Evolutionary conservation across 1,140 invertebrate species (phyloP).

Genomic region (Cheumatopsyche charites): DNA sequence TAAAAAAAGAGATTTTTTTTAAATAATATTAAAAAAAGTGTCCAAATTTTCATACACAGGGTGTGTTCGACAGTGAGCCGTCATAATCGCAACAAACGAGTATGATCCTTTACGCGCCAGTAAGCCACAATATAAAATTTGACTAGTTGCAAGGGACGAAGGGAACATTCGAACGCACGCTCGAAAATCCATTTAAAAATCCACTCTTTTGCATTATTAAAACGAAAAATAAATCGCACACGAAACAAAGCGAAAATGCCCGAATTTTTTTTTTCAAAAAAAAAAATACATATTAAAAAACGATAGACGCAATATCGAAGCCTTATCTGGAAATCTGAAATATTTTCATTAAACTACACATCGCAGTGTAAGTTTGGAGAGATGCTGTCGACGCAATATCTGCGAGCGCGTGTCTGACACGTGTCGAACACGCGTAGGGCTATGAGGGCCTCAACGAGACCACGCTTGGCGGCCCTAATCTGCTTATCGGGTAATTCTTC

Average conservation of each 20-base stretch:
- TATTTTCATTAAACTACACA: not conserved
- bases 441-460: slow-evolving; percentile 4
- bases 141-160: slow-evolving; percentile 35
- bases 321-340: not conserved
- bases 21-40: too few relatives aligned
- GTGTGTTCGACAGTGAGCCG: slow-evolving; percentile 35
- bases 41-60: slow-evolving; percentile 19
- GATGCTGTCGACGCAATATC: slow-evolving; percentile 41
- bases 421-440: slow-evolving; percentile 31
- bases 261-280: too few relatives aligned
- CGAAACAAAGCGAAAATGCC: not conserved
- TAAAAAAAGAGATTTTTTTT: too few relatives aligned
- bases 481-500: slow-evolving; percentile 45
- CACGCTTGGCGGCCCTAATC: slow-evolving; percentile 41
- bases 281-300: not conserved
- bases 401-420: slow-evolving; percentile 29
- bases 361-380: not conserved
- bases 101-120: slow-evolving; percentile 48
- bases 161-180: not conserved
- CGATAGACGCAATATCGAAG: not conserved
- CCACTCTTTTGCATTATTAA: not conserved
- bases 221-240: too few relatives aligned
- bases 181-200: slow-evolving; percentile 9
- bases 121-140: slow-evolving; percentile 46
- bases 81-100: slow-evolving; percentile 49